Evolutionary conservation across 2,113 vertebrate species (phyloP), one percentile per base, ranked within the genome.

Genomic region (Rhinopomastus cyanomelas): DNA sequence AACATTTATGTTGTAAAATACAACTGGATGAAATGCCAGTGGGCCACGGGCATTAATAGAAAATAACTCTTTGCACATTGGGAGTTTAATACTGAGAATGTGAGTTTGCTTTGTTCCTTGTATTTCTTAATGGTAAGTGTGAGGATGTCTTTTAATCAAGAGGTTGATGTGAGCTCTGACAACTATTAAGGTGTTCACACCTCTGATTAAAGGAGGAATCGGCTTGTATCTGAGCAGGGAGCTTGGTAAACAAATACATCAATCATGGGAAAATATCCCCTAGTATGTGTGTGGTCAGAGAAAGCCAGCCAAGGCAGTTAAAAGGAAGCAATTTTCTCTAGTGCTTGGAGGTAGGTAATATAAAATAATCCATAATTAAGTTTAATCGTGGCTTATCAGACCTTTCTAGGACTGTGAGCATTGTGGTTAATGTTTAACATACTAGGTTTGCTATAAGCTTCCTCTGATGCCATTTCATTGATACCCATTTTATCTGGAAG

Each of bases 321-420:
- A 95, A 96, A 96, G 94, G 93, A 94, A 96, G 71, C 93, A 96
- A 96, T 96, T 96, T 96, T 96, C 95, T 78, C 62, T 78, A 92
- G 64, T 89, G 88, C 94, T 96, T 95, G 90, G 93, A 96, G 92
- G 93, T 93, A 92, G 64, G 92, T 90, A 96, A 82, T 93, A 95
- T 95, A 95, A 95, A 96, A 93, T 95, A 96, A 96, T 96, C 88
- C 67, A 92, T 92, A 95, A 96, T 96, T 94, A 94, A 93, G 84
- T 90, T 95, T 90, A 95, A 95, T 95, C 81, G 16, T 60, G 74
- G 71, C 52, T 95, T 96, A 95, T 96, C 95, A 90, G 94, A 57
- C 94, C 52, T 94, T 95, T 61, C 42, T 90, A 82, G 73, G 88
- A 71, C 88, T 88, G 75, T 48, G 84, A 93, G 81, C 72, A 30